phyloP scores from a whole-genome alignment of 2,888 invertebrate species.

The Meiosimyza platycephala region DNA sequence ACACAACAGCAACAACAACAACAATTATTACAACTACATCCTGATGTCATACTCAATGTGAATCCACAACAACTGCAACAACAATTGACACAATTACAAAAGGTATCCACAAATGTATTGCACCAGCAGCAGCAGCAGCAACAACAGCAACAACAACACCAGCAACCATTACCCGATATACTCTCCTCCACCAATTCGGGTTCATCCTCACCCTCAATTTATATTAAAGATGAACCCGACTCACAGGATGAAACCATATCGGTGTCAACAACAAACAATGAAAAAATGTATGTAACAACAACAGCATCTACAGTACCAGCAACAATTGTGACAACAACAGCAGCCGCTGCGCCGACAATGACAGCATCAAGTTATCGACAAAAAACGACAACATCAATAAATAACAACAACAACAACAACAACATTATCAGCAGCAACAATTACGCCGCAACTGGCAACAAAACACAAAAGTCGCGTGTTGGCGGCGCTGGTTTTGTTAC shows the following conservation, averaged over 20 bases:
- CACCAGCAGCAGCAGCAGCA: slow-evolving; percentile 31
- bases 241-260: slow-evolving; percentile 51
- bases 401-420: slow-evolving; percentile 19
- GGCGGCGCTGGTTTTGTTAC: not conserved
- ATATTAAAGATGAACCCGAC: slow-evolving; percentile 63
- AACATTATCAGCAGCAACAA: slow-evolving; percentile 31
- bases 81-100: slow-evolving; percentile 48
- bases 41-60: slow-evolving; percentile 52
- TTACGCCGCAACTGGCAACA: slow-evolving; percentile 11
- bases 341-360: slow-evolving; percentile 7
- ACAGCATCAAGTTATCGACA: slow-evolving; percentile 6
- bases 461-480: slow-evolving; percentile 27
- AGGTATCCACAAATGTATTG: slow-evolving; percentile 37
- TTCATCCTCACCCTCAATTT: slow-evolving; percentile 63
- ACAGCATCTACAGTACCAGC: not conserved
- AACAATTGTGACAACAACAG: slow-evolving; percentile 28
- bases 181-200: slow-evolving; percentile 49
- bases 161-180: slow-evolving; percentile 39
- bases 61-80: slow-evolving; percentile 39
- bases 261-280: slow-evolving; percentile 40
- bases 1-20: slow-evolving; percentile 54
- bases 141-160: slow-evolving; percentile 31
- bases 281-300: slow-evolving; percentile 9
- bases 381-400: slow-evolving; percentile 14
- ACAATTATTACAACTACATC: slow-evolving; percentile 55